Percentiles rank a stretch among this genome's conserved stretches.
Conservation (phyloP, 2,113 vertebrate genomes). For the Scomber colias region DNA sequence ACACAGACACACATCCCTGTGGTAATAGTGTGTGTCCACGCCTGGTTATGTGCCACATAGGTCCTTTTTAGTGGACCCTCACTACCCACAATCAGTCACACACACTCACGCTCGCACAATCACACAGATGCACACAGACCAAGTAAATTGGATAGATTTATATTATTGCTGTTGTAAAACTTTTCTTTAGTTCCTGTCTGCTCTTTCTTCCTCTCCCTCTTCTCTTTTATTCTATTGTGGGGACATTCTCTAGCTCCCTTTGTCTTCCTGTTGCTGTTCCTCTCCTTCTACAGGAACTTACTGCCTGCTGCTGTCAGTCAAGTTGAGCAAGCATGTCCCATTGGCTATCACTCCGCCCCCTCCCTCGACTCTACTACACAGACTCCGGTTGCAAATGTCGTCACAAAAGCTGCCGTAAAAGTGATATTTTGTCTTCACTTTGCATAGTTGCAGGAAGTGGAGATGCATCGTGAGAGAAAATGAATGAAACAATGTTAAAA, state of each 20-base stretch:
- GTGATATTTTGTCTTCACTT: too few species aligned
- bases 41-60: constrained; percentile 73
- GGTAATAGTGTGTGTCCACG: constrained; percentile 60
- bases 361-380: too few species aligned
- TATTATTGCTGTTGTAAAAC: constrained; percentile 71
- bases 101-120: constrained; percentile 1
- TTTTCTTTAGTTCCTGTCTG: constrained; percentile 37
- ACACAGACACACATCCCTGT: constrained; percentile 45
- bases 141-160: constrained; percentile 76
- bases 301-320: neutral
- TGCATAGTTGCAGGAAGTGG: too few species aligned
- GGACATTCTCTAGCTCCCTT: neutral
- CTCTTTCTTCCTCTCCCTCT: constrained; percentile 30
- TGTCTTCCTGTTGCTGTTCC: neutral
- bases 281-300: neutral
- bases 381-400: too few species aligned
- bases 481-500: too few species aligned
- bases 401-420: too few species aligned
- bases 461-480: too few species aligned
- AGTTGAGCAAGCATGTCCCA: too few species aligned
- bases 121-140: constrained; percentile 31
- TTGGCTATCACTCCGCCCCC: too few species aligned
- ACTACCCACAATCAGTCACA: constrained; percentile 31
- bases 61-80: constrained; percentile 69
- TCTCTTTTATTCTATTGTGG: neutral